These are phyloP conservation scores for Chironomus tentans DNA, from an alignment of 2,888 invertebrate species.

Conservation along the genomic window DNA sequence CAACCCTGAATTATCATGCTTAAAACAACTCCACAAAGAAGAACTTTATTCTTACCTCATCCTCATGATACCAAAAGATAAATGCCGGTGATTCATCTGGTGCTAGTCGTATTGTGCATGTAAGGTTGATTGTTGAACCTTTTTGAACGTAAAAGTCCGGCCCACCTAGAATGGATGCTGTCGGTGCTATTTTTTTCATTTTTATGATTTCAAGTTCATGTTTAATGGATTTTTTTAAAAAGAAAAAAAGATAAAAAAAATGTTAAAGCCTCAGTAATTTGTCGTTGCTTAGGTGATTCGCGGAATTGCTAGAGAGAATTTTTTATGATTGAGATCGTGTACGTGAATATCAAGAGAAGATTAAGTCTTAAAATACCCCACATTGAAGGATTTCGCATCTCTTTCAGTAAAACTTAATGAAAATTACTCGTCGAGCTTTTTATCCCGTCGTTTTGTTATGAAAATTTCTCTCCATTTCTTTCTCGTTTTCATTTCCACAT, in stretches of 20 bases:
- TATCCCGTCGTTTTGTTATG: too few species aligned
- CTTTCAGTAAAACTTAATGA: not conserved
- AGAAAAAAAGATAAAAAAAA: constrained; percentile 1
- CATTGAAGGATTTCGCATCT: not conserved
- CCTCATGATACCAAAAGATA: constrained; percentile 26
- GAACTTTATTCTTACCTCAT: constrained; percentile 6
- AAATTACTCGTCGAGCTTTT: not conserved
- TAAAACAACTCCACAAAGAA: too few species aligned
- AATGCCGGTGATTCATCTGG: constrained; percentile 72
- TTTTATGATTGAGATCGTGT: not conserved
- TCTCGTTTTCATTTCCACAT: too few species aligned
- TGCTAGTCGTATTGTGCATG: constrained; percentile 68
- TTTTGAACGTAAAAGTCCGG: constrained; percentile 73
- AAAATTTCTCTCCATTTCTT: too few species aligned
- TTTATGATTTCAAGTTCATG: not conserved
- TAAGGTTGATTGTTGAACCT: constrained; percentile 74
- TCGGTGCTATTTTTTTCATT: constrained; percentile 53
- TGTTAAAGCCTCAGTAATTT: not conserved
- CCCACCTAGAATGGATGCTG: constrained; percentile 69
- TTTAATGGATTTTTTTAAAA: constrained; percentile 32
- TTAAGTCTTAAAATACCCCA: not conserved
- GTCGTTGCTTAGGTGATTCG: not conserved
- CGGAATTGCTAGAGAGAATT: too few species aligned
- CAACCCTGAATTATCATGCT: too few species aligned
- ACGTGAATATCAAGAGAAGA: not conserved